Conservation (phyloP, 2,888 invertebrate species). For the Caenorhabditis sp. region DNA sequence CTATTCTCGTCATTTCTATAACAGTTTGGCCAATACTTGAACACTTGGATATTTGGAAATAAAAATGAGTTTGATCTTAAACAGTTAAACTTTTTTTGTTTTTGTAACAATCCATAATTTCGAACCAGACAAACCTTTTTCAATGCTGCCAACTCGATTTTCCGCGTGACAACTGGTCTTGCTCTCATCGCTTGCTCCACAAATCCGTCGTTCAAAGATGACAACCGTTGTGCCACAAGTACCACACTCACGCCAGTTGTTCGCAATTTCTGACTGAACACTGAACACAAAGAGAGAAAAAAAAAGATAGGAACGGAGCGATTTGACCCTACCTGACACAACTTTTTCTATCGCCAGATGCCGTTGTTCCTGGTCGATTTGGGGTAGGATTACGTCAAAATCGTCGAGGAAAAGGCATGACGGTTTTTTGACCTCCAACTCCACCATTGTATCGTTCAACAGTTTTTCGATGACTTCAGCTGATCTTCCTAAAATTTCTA, state of each 20-base stretch:
- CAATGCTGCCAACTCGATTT: conserved; percentile 46
- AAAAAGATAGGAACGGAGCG: background rate
- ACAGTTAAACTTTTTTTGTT: too few species aligned
- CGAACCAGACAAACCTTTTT: conserved; percentile 39
- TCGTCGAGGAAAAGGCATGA: conserved; percentile 75
- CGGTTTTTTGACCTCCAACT: conserved; percentile 68
- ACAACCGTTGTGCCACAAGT: conserved; percentile 58
- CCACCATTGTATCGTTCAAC: conserved; percentile 58
- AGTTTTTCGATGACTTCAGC: conserved; percentile 73
- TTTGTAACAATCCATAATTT: background rate
- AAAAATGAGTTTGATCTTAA: too few species aligned
- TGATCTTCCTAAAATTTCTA: conserved; percentile 60
- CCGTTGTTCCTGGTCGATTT: conserved; percentile 76
- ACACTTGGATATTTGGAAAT: background rate
- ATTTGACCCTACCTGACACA: conserved; percentile 64
- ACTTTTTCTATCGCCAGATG: conserved; percentile 72
- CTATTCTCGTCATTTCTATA: background rate
- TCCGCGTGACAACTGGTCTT: conserved; percentile 56
- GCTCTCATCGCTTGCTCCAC: conserved; percentile 60
- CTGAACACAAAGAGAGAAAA: conserved; percentile 24
- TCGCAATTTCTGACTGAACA: conserved; percentile 53
- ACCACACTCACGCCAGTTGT: conserved; percentile 58
- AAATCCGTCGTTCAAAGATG: conserved; percentile 58
- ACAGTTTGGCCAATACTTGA: background rate
- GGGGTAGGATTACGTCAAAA: conserved; percentile 73